Base-by-base conservation (phyloP, 2,797 vertebrate genomes). In the Sebastes glaucus region DNA sequence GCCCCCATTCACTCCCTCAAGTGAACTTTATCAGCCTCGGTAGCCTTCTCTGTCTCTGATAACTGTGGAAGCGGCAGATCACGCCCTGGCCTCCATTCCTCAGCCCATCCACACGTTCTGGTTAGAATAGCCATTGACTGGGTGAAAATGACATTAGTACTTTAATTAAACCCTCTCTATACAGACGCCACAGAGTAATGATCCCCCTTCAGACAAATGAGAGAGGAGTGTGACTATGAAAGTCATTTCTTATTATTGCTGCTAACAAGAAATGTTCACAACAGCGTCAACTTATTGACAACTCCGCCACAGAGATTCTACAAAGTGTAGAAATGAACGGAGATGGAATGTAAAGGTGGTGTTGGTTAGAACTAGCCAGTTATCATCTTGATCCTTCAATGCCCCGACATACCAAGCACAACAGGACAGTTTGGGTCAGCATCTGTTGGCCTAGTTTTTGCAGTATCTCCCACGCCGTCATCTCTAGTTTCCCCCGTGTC, bases 91-190 rank as follows among this genome's bases (percentile, higher is more conserved):
- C 65, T 88, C 76, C 63, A 42, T 78, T 88, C 80, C 78, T 71
- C 57, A 76, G 62, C 79, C 77, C 74, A 68, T 89, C 69, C 80
- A 67, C 65, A 83, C 57, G 7, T 83, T 85, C 82, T 81, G 85
- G 85, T 93, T 88, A 87, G 67, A 93, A 85, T 67, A 79, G 42
- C 74, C 87, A 92, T 84, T 91, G 89, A 94, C 90, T 89, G 76
- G 83, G 64, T 60, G 81, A 82, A 84, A 92, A 90, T 88, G 71
- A 86, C 90, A 92, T 90, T 87, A 90, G 87, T 88, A 81, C 75
- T 91, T 93, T 92, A 92, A 92, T 93, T 89, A 94, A 91, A 89
- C 80, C 66, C 42, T 82, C 70, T 85, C 87, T 67, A 81, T 82
- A 87, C 35, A 77, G 82, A 87, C 8, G 60, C 75, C 62, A 42